A percentile compares a stretch with the other conserved stretches of the same genome.
Evolutionary conservation across 2,888 invertebrate genomes (phyloP).

Genomic region (Eremobia ochroleuca): DNA sequence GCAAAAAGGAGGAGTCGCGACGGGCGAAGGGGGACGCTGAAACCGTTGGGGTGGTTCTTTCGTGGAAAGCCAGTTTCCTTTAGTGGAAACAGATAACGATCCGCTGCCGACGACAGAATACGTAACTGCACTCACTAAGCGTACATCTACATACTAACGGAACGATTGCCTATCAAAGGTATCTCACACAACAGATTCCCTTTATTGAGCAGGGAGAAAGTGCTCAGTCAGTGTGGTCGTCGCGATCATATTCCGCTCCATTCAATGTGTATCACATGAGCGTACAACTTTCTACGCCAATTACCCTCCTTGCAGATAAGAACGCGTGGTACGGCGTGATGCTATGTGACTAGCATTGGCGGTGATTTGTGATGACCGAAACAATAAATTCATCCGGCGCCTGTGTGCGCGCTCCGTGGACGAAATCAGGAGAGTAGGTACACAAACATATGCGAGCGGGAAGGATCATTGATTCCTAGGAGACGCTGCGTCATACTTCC

Average conservation of each 20-base stretch:
- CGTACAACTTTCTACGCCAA: conserved; percentile 59
- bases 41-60: conserved; percentile 87
- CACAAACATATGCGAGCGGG: conserved; percentile 69
- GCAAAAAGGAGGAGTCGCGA: conserved; percentile 86
- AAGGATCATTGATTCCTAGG: conserved; percentile 76
- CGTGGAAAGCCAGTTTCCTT: conserved; percentile 90
- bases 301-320: conserved; percentile 59
- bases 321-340: conserved; percentile 5
- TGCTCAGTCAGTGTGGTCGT: conserved; percentile 76
- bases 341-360: background rate
- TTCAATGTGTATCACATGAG: conserved; percentile 50
- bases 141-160: conserved; percentile 84
- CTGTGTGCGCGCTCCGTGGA: conserved; percentile 47
- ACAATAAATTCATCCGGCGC: conserved; percentile 12
- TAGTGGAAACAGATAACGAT: conserved; percentile 91
- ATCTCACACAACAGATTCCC: conserved; percentile 83
- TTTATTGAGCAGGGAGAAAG: conserved; percentile 76
- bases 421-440: conserved; percentile 69
- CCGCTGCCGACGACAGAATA: conserved; percentile 90
- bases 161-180: conserved; percentile 81
- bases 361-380: conserved; percentile 21
- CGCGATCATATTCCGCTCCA: conserved; percentile 69
- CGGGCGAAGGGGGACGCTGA: conserved; percentile 79
- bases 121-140: conserved; percentile 88
- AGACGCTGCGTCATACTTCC: conserved; percentile 77